Evolutionary conservation across 2,797 vertebrate genomes (phyloP).

Genomic region (Channa striata): DNA sequence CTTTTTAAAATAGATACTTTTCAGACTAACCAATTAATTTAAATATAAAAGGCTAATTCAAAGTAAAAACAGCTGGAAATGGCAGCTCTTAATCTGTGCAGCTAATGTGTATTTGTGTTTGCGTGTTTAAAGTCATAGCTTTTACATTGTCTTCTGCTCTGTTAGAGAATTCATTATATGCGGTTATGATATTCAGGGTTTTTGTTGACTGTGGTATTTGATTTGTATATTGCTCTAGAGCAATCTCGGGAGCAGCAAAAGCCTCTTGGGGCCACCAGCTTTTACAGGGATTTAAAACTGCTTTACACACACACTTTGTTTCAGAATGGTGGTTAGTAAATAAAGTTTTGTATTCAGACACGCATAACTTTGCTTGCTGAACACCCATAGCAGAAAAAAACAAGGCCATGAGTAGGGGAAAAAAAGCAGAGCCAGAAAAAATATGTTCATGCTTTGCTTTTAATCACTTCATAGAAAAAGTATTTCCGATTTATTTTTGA

Average conservation of each 20-base stretch:
- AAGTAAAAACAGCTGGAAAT: not conserved
- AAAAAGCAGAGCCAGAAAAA: conserved; percentile 39
- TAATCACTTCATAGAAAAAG: conserved; percentile 99
- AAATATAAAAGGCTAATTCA: not conserved
- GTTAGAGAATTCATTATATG: not conserved
- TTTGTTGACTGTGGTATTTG: not conserved
- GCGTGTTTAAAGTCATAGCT: not conserved
- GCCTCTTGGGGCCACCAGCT: conserved; percentile 5
- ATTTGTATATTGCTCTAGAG: conserved; percentile 2
- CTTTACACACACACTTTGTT: conserved; percentile 37
- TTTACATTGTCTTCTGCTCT: not conserved
- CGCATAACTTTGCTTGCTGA: conserved; percentile 31
- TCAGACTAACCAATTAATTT: not conserved
- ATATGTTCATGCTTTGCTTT: conserved; percentile 95
- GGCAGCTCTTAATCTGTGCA: not conserved
- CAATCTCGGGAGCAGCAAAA: not conserved
- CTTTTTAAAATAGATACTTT: too few species aligned
- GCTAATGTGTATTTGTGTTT: not conserved
- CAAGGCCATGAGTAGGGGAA: not conserved
- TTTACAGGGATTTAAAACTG: not conserved
- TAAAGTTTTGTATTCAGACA: too few species aligned
- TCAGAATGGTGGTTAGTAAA: conserved; percentile 32
- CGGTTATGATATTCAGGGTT: not conserved
- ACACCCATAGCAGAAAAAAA: not conserved
- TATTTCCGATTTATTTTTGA: conserved; percentile 94